Evolutionary conservation across 2,888 invertebrate species (phyloP).

Genomic region (Megaustenia siamemsis): DNA sequence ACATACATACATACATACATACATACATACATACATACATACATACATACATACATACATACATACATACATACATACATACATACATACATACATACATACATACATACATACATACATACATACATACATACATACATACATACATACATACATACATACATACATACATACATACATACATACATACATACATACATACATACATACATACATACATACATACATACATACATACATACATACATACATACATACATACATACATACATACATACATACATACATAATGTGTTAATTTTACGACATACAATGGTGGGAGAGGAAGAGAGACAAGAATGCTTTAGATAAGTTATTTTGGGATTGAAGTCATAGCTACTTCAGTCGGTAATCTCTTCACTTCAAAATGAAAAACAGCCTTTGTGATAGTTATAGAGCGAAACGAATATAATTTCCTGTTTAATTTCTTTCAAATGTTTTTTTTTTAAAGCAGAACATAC

Average conservation of each 20-base stretch:
- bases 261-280: slow-evolving; percentile 15
- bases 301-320: too few species aligned
- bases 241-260: background rate
- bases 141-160: slow-evolving; percentile 21
- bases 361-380: too few species aligned
- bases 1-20: background rate
- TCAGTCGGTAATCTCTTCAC: too few species aligned
- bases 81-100: slow-evolving; percentile 15
- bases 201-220: slow-evolving; percentile 20
- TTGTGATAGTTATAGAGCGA: too few species aligned
- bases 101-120: slow-evolving; percentile 16
- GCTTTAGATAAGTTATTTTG: too few species aligned
- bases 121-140: slow-evolving; percentile 21
- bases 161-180: slow-evolving; percentile 18
- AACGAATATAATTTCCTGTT: too few species aligned
- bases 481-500: too few species aligned
- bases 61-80: background rate
- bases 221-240: slow-evolving; percentile 4
- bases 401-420: too few species aligned
- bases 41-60: background rate
- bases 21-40: background rate
- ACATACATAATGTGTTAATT: slow-evolving; percentile 1
- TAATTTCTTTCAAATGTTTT: too few species aligned
- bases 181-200: slow-evolving; percentile 16
- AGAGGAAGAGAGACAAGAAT: too few species aligned